phyloP scores from a whole-genome alignment of 2,797 vertebrate genomes.

The Calcarius lapponicus region DNA sequence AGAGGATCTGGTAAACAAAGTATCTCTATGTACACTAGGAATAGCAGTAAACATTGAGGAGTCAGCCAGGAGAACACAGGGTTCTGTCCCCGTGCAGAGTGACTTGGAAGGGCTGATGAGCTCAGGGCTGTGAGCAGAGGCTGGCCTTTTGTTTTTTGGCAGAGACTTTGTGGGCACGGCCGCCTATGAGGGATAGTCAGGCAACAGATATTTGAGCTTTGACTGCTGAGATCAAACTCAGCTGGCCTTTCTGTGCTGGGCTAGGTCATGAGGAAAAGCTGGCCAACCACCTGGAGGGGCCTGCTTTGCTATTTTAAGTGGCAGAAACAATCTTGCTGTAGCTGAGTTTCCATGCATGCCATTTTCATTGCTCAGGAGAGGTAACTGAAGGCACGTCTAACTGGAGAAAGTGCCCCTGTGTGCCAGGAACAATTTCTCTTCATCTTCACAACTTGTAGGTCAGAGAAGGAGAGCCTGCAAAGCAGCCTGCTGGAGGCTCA shows the following conservation, averaged over 20 bases:
- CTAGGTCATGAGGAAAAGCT: no score
- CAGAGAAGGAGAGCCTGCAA: no score
- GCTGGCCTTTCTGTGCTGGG: no score
- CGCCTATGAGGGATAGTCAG: no score
- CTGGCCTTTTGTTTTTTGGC: neutral
- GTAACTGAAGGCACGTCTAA: neutral
- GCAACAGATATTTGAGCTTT: no score
- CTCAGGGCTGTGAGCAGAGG: neutral
- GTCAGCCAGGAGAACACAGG: neutral
- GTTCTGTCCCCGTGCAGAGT: neutral
- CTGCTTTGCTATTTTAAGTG: neutral
- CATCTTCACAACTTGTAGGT: slow-evolving; percentile 33
- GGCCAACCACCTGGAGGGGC: no score
- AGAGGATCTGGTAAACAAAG: no score
- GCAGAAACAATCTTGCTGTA: neutral
- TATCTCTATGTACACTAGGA: no score
- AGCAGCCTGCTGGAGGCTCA: slow-evolving; percentile 77
- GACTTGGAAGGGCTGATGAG: neutral
- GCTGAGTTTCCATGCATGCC: neutral
- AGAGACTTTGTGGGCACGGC: neutral
- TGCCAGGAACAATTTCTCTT: neutral
- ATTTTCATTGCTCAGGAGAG: rapidly evolving
- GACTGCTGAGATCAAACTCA: no score
- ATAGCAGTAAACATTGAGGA: no score
- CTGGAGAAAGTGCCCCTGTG: neutral